phyloP scores from a whole-genome alignment of 1,140 invertebrate genomes.

The Trichonephila inaurata region DNA sequence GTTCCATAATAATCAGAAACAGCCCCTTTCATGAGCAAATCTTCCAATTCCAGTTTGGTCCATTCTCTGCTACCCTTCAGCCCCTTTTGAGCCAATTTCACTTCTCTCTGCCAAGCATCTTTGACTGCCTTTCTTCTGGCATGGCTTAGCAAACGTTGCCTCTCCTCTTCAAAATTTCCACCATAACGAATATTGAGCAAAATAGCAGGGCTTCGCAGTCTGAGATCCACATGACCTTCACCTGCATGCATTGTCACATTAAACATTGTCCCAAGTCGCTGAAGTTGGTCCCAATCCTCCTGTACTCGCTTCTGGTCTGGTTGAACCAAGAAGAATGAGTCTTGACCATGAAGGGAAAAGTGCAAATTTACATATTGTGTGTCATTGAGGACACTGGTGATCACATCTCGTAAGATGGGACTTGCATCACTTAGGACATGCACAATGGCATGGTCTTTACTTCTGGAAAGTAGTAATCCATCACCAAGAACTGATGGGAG shows the following conservation, averaged over 20 bases:
- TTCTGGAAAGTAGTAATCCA: conserved; percentile 91
- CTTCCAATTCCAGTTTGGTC: conserved; percentile 88
- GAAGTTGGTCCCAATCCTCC: conserved; percentile 93
- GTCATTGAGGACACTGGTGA: conserved; percentile 95
- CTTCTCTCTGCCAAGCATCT: conserved; percentile 95
- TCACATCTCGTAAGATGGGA: conserved; percentile 93
- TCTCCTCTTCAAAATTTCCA: conserved; percentile 92
- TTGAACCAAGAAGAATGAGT: conserved; percentile 97
- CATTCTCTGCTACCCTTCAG: conserved; percentile 83
- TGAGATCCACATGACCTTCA: conserved; percentile 83
- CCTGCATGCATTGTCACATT: conserved; percentile 91
- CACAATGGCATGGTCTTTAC: conserved; percentile 87
- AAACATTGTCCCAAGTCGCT: conserved; percentile 86
- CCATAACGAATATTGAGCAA: conserved; percentile 87
- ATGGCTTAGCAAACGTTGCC: conserved; percentile 92
- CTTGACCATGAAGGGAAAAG: conserved; percentile 94
- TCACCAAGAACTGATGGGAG: conserved; percentile 87
- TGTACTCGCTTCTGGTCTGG: conserved; percentile 90
- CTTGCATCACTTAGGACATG: conserved; percentile 85
- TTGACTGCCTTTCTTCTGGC: conserved; percentile 91
- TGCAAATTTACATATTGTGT: conserved; percentile 93
- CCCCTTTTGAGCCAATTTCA: conserved; percentile 88
- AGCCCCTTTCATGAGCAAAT: conserved; percentile 90
- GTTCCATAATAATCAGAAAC: conserved; percentile 92
- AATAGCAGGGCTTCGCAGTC: conserved; percentile 85